Percentiles rank a stretch among this genome's conserved stretches.
These are phyloP conservation scores for Octodon degus DNA, from an alignment of 2,113 vertebrate genomes.

Conservation along the genomic window DNA sequence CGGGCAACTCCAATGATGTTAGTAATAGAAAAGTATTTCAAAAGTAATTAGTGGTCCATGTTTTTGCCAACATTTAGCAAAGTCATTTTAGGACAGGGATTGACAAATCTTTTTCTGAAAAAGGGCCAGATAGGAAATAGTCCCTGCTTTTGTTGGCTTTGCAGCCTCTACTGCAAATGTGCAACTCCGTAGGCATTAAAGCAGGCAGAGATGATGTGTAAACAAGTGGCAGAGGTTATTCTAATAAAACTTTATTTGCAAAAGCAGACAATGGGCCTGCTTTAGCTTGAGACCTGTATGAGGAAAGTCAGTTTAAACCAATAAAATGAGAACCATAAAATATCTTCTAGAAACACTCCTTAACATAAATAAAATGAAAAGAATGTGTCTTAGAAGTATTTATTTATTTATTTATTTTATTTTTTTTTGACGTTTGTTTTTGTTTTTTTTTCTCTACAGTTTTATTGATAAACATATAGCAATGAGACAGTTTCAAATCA, in stretches of 20 bases:
- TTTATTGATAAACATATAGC: no score
- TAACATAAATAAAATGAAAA: background rate
- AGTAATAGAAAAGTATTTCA: constrained; percentile 47
- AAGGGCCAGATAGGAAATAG: constrained; percentile 57
- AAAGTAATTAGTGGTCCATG: constrained; percentile 50
- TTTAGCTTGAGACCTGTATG: background rate
- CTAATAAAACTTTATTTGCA: constrained; percentile 65
- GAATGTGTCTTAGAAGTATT: background rate
- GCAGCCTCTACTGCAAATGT: background rate
- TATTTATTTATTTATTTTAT: no score
- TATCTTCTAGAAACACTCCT: background rate
- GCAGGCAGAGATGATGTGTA: background rate
- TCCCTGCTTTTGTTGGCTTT: constrained; percentile 39
- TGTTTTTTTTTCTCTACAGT: no score
- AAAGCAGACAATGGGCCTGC: background rate
- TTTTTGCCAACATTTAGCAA: constrained; percentile 30
- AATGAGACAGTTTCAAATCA: no score
- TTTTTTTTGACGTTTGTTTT: no score
- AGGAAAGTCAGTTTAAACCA: background rate
- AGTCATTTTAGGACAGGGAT: constrained; percentile 69
- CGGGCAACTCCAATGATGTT: background rate
- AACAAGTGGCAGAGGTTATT: background rate
- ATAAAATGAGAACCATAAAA: background rate
- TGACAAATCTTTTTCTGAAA: constrained; percentile 30
- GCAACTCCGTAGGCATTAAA: background rate